Percentiles rank a stretch among this genome's conserved stretches.
Conservation (phyloP, 1,140 invertebrate species). For the Meloidogyne floridensis region DNA sequence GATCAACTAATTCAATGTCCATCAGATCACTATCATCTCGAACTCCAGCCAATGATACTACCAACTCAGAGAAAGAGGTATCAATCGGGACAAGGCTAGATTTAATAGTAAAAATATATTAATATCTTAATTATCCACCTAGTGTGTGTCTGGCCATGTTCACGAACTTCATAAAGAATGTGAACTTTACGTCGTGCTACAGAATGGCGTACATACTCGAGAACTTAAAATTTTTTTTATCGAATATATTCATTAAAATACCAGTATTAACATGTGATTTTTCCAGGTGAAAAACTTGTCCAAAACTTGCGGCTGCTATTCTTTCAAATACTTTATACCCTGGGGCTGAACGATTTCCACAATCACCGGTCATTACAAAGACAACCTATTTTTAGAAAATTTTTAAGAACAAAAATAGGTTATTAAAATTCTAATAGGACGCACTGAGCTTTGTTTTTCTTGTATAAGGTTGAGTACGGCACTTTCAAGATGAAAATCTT, state of each 20-base stretch:
- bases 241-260: conserved; percentile 54
- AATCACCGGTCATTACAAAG: conserved; percentile 78
- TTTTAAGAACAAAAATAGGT: too few relatives aligned
- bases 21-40: conserved; percentile 62
- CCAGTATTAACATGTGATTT: conserved; percentile 76
- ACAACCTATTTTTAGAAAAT: conserved; percentile 74
- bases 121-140: background rate
- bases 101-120: background rate
- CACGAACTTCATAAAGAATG: conserved; percentile 59
- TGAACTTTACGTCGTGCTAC: conserved; percentile 43
- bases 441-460: conserved; percentile 72
- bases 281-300: conserved; percentile 76
- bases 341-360: conserved; percentile 70
- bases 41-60: conserved; percentile 59
- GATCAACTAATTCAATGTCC: conserved; percentile 60
- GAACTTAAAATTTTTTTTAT: conserved; percentile 54
- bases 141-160: conserved; percentile 51
- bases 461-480: conserved; percentile 74
- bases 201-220: background rate
- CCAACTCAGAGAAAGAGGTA: conserved; percentile 56
- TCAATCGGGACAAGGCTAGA: conserved; percentile 52
- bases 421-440: too few relatives aligned
- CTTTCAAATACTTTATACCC: conserved; percentile 74
- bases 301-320: conserved; percentile 76
- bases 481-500: conserved; percentile 73